Base-by-base conservation (phyloP, 2,888 invertebrate genomes). In the Bellardia bayeri region DNA sequence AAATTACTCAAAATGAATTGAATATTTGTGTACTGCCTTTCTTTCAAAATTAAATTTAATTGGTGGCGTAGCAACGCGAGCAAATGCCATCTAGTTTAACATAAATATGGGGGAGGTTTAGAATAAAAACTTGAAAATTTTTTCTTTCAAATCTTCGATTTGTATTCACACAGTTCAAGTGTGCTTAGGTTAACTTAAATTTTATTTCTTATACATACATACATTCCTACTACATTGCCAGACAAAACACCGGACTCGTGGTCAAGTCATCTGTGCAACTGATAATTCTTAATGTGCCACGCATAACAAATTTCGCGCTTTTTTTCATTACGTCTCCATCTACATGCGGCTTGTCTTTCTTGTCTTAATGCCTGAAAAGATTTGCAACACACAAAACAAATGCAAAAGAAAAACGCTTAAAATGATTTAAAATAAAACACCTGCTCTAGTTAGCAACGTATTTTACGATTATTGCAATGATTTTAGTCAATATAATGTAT, bases 391-490 rank as follows among this genome's bases (percentile, higher is more conserved):
- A 71, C 33, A 9, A 23, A 58, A 51, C 2, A 23, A 42, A 33
- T 6, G 16, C 61, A 63, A 42, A 30, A 76, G 37, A 74, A 69
- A 78, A 79, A 58, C 51, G 69, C 74, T 81, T 58, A 69, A 87
- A 75, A 40, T 71, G 79, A 82, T 85, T 85, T 82, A 14, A 74
- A 71, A 80, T 81, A 87, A 85, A 80, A 82, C 87, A 87, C 87
- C 87, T 87, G 87, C 87, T 82, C 85, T 23, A 87, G 78, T 87
- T 85, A 56, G 74, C 8, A 42, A 64, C 16, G 49, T 66, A 78
- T 68, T 87, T 87, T 79, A 83, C n/a, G 78, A 45, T 71, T 64
- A 78, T 85, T 74, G 80, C 56, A 76, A 71, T 71, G 82, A 81
- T 81, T 87, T 72, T 51, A 78, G 71, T 78, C 78, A 64, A 83